Base-by-base conservation (phyloP, 2,888 invertebrate species). In the Rhimphoctona megacephalus region DNA sequence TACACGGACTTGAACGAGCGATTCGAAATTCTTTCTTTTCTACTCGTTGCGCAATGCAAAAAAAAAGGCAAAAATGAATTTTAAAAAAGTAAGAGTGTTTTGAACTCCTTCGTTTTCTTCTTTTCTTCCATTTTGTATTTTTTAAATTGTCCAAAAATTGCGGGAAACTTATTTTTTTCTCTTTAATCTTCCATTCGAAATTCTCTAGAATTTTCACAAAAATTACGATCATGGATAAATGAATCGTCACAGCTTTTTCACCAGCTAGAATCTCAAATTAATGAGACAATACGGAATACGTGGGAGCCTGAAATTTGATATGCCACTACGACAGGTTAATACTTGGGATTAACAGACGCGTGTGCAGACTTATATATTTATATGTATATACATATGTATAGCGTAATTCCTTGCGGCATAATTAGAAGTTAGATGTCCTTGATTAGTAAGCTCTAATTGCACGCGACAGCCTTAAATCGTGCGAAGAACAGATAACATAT, bases 371-470 rank as follows among this genome's bases (percentile, higher is more conserved):
- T 30, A 14, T 14, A 19, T 17, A 19, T 9, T 9, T 39, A 7
- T 22, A 69, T 36, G 2, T 6, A 43, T 8, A 17, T 22, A 49
- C n/a, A 7, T 36, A 33, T 17, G n/a, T 25, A n/a, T 3, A 36
- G 11, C 36, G 33, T n/a, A 30, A 70, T 46, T 70, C 36, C 74
- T 79, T 52, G 73, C 36, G 43, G 69, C 76, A 52, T 80, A 61
- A 86, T 83, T 83, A 83, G 77, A 67, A 46, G 76, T 54, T 25
- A 25, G 54, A 43, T 66, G 81, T 77, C 86, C 86, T 86, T 86
- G 86, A 86, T 83, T 39, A 72, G 33, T 2, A 52, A 73, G 81
- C 73, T 86, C 86, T 83, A 83, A 86, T 86, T 86, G 64, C 76
- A 78, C 73, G 83, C 80, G 70, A 80, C 72, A 67, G 22, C 57